phyloP scores from a whole-genome alignment of 1,140 invertebrate species.

The Rhyzopertha dominica region DNA sequence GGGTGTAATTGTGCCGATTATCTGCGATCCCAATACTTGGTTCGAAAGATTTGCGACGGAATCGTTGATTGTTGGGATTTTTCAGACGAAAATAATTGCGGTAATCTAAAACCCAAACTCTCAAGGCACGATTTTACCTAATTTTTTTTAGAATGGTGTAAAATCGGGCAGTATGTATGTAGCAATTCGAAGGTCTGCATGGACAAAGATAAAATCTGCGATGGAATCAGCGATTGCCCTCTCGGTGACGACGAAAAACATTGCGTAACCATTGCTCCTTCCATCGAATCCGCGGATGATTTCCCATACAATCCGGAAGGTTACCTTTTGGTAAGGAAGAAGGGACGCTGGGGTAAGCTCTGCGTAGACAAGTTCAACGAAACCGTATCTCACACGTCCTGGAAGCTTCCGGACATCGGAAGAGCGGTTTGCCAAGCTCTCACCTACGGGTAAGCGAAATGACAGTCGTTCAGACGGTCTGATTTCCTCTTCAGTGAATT shows the following conservation, averaged over 20 bases:
- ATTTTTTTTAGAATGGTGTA: constrained; percentile 63
- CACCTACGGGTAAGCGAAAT: constrained; percentile 67
- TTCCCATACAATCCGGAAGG: constrained; percentile 58
- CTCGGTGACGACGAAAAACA: constrained; percentile 76
- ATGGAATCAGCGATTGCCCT: constrained; percentile 72
- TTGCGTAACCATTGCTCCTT: constrained; percentile 55
- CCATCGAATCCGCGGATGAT: constrained; percentile 49
- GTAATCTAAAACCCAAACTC: constrained; percentile 46
- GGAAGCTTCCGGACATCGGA: constrained; percentile 66
- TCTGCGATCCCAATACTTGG: constrained; percentile 60
- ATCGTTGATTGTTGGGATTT: constrained; percentile 74
- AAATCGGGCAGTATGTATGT: constrained; percentile 67
- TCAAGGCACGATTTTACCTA: no score
- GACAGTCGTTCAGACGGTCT: no score
- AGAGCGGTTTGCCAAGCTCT: constrained; percentile 71
- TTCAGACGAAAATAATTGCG: constrained; percentile 73
- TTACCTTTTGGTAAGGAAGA: constrained; percentile 68
- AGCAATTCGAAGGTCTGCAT: constrained; percentile 65
- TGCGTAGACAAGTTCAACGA: constrained; percentile 65
- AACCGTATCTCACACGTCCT: constrained; percentile 52
- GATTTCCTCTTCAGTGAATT: no score
- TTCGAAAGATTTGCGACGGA: constrained; percentile 76
- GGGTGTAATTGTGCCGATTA: constrained; percentile 75
- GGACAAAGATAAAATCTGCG: constrained; percentile 62
- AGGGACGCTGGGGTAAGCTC: constrained; percentile 73